phyloP scores from a whole-genome alignment of 2,888 invertebrate genomes.

The Patella caerulea region DNA sequence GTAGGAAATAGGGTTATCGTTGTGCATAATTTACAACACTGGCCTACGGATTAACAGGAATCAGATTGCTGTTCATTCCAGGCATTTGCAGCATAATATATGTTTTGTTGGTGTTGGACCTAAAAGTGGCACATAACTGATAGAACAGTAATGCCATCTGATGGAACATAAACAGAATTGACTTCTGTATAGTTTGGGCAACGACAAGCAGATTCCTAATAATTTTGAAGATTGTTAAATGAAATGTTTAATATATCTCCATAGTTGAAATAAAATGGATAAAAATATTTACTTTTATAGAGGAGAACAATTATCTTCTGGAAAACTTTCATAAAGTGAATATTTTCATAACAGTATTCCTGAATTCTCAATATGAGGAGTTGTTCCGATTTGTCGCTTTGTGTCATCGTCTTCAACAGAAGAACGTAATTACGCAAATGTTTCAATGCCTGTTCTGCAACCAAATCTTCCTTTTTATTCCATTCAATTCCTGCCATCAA shows the following conservation, averaged over 20 bases:
- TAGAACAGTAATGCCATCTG: no score
- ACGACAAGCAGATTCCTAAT: background rate
- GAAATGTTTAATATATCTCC: background rate
- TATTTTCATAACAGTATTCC: constrained; percentile 98
- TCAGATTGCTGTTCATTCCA: no score
- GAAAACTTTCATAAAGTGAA: constrained; percentile 99
- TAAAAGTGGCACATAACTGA: no score
- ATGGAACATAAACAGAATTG: background rate
- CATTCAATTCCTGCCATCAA: constrained; percentile 96
- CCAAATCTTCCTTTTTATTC: constrained; percentile 98
- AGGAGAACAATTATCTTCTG: constrained; percentile 96
- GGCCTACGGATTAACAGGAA: no score
- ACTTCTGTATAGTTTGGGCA: background rate
- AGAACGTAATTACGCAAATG: constrained; percentile 81
- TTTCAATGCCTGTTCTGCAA: constrained; percentile 92
- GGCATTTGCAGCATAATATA: no score
- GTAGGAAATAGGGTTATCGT: constrained; percentile 42
- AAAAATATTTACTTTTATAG: constrained; percentile 83
- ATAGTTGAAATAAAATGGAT: no score
- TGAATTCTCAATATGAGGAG: constrained; percentile 92
- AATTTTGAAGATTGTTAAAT: background rate
- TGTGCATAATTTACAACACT: background rate
- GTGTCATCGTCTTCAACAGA: constrained; percentile 88
- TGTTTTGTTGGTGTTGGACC: no score
- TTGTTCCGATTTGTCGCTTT: constrained; percentile 88